A percentile compares a stretch with the other conserved stretches of the same genome.
Evolutionary conservation across 2,888 invertebrate species (phyloP).

Genomic region (Ennomos erosarius): DNA sequence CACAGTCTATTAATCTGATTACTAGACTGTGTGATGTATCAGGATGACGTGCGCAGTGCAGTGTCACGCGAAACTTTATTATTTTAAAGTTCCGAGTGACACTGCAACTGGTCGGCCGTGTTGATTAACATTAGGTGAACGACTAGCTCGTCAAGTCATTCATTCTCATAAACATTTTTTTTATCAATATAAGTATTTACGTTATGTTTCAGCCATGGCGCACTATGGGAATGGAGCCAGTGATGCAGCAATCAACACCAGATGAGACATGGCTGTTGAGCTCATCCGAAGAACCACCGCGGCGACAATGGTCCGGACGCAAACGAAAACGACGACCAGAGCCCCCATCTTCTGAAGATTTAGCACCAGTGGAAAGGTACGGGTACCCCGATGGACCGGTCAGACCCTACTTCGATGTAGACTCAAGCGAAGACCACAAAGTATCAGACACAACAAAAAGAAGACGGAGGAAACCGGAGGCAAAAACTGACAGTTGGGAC

Average conservation of each 20-base stretch:
- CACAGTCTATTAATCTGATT: too few relatives aligned
- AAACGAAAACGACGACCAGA: slow-evolving; percentile 88
- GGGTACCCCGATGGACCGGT: slow-evolving; percentile 52
- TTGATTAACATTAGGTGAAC: too few relatives aligned
- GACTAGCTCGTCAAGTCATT: too few relatives aligned
- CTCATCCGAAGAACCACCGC: slow-evolving; percentile 62
- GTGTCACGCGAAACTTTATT: too few relatives aligned
- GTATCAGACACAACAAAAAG: slow-evolving; percentile 58
- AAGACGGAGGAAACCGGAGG: slow-evolving; percentile 66
- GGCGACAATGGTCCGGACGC: slow-evolving; percentile 77
- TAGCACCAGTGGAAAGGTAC: slow-evolving; percentile 52
- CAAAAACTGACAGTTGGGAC: slow-evolving; percentile 67
- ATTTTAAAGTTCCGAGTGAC: too few relatives aligned
- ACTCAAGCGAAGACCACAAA: slow-evolving; percentile 47
- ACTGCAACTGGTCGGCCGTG: too few relatives aligned
- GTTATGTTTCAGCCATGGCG: slow-evolving; percentile 81
- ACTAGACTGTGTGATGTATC: too few relatives aligned
- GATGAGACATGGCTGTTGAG: slow-evolving; percentile 65
- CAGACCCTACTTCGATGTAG: slow-evolving; percentile 51
- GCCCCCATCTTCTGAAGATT: slow-evolving; percentile 50
- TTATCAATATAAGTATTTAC: too few relatives aligned
- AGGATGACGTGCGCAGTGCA: too few relatives aligned
- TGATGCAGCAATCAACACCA: slow-evolving; percentile 50
- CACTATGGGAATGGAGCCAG: slow-evolving; percentile 66
- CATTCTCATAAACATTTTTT: too few relatives aligned